Evolutionary conservation across 2,888 invertebrate species (phyloP).

Genomic region (Cremastobaeus sp.): DNA sequence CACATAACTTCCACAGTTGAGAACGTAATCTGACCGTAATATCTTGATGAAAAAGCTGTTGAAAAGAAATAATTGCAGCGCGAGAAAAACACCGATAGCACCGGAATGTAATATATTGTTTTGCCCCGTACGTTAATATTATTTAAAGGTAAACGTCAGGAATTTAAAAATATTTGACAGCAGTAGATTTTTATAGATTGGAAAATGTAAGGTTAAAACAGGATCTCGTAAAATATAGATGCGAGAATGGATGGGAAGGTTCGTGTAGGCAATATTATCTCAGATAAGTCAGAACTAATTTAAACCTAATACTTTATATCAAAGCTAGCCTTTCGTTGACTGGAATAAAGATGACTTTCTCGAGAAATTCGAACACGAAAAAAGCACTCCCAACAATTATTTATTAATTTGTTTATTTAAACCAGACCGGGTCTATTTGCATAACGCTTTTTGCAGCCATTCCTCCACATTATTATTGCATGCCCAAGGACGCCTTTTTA

Average conservation of each 20-base stretch:
- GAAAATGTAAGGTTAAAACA: conserved; percentile 4
- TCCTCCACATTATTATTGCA: too few relatives aligned
- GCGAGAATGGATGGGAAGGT: conserved; percentile 10
- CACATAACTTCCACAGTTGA: too few relatives aligned
- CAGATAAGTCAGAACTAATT: conserved; percentile 29
- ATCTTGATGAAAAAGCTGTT: too few relatives aligned
- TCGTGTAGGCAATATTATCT: conserved; percentile 2
- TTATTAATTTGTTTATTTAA: conserved; percentile 15
- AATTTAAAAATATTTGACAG: not conserved
- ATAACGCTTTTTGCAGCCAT: too few relatives aligned
- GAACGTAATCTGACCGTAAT: too few relatives aligned
- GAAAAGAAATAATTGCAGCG: too few relatives aligned
- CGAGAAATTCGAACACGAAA: conserved; percentile 5
- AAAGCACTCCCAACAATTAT: conserved; percentile 8
- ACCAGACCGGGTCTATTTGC: too few relatives aligned
- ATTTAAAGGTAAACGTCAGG: not conserved
- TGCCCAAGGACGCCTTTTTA: too few relatives aligned
- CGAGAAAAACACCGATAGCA: not conserved
- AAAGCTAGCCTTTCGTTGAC: conserved; percentile 36
- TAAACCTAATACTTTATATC: conserved; percentile 37
- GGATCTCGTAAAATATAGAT: conserved; percentile 11
- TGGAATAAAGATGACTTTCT: conserved; percentile 25
- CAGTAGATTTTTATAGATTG: not conserved
- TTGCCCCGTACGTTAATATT: not conserved
- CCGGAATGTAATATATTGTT: not conserved